These are phyloP conservation scores for Leucoraja ocellata DNA, from an alignment of 2,797 vertebrate genomes.

Conservation along the genomic window DNA sequence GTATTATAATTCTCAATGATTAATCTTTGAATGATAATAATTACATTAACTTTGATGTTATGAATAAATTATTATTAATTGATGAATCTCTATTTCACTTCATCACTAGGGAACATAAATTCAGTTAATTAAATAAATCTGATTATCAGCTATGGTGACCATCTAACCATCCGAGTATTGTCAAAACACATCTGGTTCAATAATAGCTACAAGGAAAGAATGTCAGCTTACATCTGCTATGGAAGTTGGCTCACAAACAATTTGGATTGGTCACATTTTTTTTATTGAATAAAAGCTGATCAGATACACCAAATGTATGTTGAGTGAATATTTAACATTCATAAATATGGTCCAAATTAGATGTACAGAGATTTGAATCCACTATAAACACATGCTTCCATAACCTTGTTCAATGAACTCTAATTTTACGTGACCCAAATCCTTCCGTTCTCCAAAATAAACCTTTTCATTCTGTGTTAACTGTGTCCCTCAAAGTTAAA, in stretches of 20 bases:
- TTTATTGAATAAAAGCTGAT: neutral
- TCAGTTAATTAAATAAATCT: no score
- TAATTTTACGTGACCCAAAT: neutral
- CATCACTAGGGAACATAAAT: neutral
- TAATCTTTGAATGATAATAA: neutral
- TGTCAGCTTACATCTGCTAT: no score
- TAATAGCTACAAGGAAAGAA: no score
- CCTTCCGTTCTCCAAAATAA: neutral
- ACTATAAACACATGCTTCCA: neutral
- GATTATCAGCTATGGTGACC: no score
- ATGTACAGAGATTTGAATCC: neutral
- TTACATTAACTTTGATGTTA: neutral
- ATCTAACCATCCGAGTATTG: no score
- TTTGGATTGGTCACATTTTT: no score
- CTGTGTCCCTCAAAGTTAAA: no score
- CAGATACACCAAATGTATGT: neutral
- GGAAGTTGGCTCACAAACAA: no score
- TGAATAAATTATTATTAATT: slow-evolving; percentile 19
- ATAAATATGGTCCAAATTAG: neutral
- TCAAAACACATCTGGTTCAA: no score
- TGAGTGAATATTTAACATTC: neutral
- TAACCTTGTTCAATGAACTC: neutral
- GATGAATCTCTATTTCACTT: neutral
- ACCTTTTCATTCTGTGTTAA: neutral
- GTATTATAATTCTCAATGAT: neutral